Percentiles rank a stretch among this genome's conserved stretches.
phyloP scores from a whole-genome alignment of 2,888 invertebrate genomes.

The Hypselothyrea guttata region DNA sequence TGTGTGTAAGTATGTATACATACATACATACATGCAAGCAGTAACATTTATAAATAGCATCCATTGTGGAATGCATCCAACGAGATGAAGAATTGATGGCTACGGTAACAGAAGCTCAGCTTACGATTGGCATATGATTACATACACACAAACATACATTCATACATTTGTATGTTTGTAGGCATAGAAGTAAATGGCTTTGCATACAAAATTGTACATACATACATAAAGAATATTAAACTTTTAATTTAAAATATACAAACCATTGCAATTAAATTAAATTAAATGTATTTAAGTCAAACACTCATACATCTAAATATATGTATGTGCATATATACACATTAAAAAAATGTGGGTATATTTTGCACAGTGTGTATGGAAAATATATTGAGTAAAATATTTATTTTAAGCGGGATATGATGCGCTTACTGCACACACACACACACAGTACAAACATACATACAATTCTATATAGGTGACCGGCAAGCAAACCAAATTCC shows the following conservation, averaged over 20 bases:
- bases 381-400: too few species aligned
- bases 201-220: not conserved
- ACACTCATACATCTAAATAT: not conserved
- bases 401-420: too few species aligned
- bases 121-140: constrained; percentile 34
- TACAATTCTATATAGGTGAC: constrained; percentile 8
- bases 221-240: too few species aligned
- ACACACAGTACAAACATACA: too few species aligned
- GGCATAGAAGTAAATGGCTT: not conserved
- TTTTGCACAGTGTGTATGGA: constrained; percentile 9
- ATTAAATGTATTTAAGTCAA: too few species aligned
- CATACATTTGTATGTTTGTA: constrained; percentile 1
- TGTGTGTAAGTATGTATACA: constrained; percentile 34
- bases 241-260: too few species aligned
- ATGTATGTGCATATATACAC: not conserved
- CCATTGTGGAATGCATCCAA: constrained; percentile 69
- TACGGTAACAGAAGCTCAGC: constrained; percentile 58
- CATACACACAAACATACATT: not conserved
- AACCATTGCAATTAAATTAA: too few species aligned
- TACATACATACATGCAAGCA: constrained; percentile 14
- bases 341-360: constrained; percentile 2
- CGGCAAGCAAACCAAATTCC: too few species aligned
- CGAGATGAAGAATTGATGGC: constrained; percentile 18
- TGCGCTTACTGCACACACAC: not conserved
- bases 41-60: constrained; percentile 71